Evolutionary conservation across 2,113 vertebrate species (phyloP).

Genomic region (Sisor rabdophorus): DNA sequence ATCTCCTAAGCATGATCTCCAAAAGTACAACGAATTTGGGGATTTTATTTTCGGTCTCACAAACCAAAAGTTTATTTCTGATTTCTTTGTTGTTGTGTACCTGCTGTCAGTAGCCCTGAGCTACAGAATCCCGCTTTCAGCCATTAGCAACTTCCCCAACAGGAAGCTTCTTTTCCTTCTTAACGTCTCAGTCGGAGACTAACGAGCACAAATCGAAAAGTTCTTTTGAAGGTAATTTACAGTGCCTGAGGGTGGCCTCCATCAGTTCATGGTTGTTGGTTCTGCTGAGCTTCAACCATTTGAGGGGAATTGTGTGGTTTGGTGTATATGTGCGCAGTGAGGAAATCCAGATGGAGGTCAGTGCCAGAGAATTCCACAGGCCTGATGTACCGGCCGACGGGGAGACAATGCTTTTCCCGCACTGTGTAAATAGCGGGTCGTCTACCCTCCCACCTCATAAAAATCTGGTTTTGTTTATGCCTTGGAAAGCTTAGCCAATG

Average conservation of each 20-base stretch:
- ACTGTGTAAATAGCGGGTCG: conserved; percentile 70
- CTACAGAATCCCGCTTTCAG: conserved; percentile 13
- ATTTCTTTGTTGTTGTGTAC: conserved; percentile 9
- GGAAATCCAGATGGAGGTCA: conserved; percentile 77
- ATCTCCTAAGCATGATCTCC: neutral
- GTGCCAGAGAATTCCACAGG: conserved; percentile 70
- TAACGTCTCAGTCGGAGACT: neutral
- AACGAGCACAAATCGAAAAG: conserved; percentile 17
- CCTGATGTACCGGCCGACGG: conserved; percentile 66
- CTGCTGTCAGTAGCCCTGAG: conserved; percentile 15
- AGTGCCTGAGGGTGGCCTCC: conserved; percentile 38
- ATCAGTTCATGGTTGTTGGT: conserved; percentile 40
- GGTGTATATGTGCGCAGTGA: conserved; percentile 45
- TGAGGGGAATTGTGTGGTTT: conserved; percentile 23
- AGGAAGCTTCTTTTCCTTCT: neutral
- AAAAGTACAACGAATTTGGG: no score
- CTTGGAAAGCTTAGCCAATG: conserved; percentile 67
- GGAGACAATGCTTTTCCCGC: conserved; percentile 59
- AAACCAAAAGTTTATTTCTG: no score
- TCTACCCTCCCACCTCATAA: conserved; percentile 60
- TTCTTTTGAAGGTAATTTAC: conserved; percentile 40
- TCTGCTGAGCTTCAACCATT: conserved; percentile 38
- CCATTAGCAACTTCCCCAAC: conserved; percentile 16
- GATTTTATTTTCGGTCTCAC: no score
- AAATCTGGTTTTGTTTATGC: conserved; percentile 72